Conservation (phyloP, 2,113 vertebrate genomes). For the cat (Felis catus) region DNA sequence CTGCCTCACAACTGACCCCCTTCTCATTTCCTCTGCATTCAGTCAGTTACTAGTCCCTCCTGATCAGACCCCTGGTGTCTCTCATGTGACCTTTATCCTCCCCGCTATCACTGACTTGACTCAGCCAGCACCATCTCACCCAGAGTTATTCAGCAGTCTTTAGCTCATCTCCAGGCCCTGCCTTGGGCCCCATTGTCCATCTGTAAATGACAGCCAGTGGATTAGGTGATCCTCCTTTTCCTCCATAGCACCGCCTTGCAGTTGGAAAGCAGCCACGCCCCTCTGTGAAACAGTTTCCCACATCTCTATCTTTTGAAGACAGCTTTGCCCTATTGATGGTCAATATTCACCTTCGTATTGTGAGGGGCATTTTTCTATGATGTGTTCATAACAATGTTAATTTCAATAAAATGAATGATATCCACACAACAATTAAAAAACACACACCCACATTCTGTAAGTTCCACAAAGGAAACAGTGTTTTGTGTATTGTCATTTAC, state of each 20-base stretch:
- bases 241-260: background rate
- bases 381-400: slow-evolving; percentile 46
- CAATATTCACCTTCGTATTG: background rate
- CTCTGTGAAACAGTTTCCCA: background rate
- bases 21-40: background rate
- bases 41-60: background rate
- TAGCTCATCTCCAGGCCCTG: background rate
- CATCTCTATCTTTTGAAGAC: background rate
- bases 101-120: background rate
- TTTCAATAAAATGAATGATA: slow-evolving; percentile 20
- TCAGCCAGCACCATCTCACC: background rate
- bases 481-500: background rate
- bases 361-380: slow-evolving; percentile 36
- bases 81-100: background rate
- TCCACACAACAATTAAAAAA: background rate
- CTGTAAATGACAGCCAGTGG: background rate
- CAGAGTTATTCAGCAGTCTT: background rate
- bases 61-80: background rate
- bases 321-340: background rate
- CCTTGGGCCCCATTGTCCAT: background rate
- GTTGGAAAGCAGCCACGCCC: background rate
- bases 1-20: background rate
- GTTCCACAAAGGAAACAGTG: background rate
- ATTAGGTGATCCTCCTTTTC: background rate
- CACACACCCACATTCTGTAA: background rate